A percentile compares a stretch with the other conserved stretches of the same genome.
Conservation (phyloP, 2,797 vertebrate species). For the Microctenopoma lineatum region DNA sequence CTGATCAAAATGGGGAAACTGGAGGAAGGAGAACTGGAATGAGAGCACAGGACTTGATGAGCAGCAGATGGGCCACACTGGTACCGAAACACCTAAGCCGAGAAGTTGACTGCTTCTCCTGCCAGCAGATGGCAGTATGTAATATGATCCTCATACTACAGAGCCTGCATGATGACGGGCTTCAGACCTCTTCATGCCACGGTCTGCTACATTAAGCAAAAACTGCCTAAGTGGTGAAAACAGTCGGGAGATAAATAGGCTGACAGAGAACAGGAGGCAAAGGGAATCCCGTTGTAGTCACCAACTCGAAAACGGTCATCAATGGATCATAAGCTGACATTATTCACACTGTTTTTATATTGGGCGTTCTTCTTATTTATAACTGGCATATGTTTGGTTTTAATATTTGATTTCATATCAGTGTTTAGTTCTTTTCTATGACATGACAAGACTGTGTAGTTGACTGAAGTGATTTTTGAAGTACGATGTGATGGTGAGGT, state of each 20-base stretch:
- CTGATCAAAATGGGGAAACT: neutral
- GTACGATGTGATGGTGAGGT: slow-evolving; percentile 6
- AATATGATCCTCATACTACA: slow-evolving; percentile 1
- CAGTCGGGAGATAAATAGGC: neutral
- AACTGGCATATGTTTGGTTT: slow-evolving; percentile 35
- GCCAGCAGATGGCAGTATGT: slow-evolving; percentile 62
- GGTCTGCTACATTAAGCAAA: neutral
- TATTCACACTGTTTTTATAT: slow-evolving; percentile 32
- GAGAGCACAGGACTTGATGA: slow-evolving; percentile 6
- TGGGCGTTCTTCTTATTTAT: slow-evolving; percentile 32
- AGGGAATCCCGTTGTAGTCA: slow-evolving; percentile 4
- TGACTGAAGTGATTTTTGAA: slow-evolving; percentile 28
- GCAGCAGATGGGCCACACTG: slow-evolving; percentile 7
- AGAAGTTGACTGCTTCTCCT: slow-evolving; percentile 3
- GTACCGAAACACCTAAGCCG: neutral
- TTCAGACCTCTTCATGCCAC: neutral
- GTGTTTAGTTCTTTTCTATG: slow-evolving; percentile 29
- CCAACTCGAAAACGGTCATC: slow-evolving; percentile 1
- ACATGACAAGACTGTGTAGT: slow-evolving; percentile 16
- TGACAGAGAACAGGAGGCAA: neutral
- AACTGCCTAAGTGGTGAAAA: neutral
- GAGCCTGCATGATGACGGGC: neutral
- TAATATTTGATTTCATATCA: slow-evolving; percentile 67
- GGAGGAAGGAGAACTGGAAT: slow-evolving; percentile 4
- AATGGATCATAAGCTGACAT: slow-evolving; percentile 6